Base-by-base conservation (phyloP, 2,797 vertebrate genomes). In the Lagodon rhomboides region DNA sequence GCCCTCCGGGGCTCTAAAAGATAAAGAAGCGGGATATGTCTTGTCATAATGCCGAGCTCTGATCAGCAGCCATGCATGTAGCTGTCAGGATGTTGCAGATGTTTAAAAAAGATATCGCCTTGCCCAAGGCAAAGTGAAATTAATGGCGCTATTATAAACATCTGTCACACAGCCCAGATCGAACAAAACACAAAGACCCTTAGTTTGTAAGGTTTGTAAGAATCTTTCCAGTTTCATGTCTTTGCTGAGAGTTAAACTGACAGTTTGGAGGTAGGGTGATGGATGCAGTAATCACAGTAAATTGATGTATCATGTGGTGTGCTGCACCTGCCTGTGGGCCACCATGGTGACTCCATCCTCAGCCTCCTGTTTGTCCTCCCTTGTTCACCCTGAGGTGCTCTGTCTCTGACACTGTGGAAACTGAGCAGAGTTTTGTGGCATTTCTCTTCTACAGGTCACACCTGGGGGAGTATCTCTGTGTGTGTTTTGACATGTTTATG, bases 101-200 rank as follows among this genome's bases (percentile, higher is more conserved):
- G 67, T 82, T 90, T 72, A n/a, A 82, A 70, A 70, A 79, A 85
- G 61, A 75, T 77, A 69, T 44, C 5, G 3, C 77, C 67, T 83
- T 84, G 65, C 86, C 85, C n/a, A 23, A 38, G 79, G 91, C 88
- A 79, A 91, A 78, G 70, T 61, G 69, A 85, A 88, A 84, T 87
- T 75, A 89, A 91, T 80, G 54, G 74, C 0, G 56, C 81, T 80
- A 71, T 82, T 84, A 80, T 89, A 91, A 93, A 91, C 94, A 94
- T 86, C 87, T 93, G 90, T 92, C 88, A 91, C 73, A 77, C n/a
- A 60, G 82, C 88, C 70, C 68, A 75, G 56, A 82, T 86, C 30
- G 53, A 85, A 79, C 71, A 83, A 91, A 89, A 65, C 77, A 87
- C 71, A 75, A 78, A 85, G 62, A 60, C 30, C 12, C 68, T 62